A percentile compares a stretch with the other conserved stretches of the same genome.
Evolutionary conservation across 2,113 vertebrate genomes (phyloP).

Genomic region (Parotia lawesii): DNA sequence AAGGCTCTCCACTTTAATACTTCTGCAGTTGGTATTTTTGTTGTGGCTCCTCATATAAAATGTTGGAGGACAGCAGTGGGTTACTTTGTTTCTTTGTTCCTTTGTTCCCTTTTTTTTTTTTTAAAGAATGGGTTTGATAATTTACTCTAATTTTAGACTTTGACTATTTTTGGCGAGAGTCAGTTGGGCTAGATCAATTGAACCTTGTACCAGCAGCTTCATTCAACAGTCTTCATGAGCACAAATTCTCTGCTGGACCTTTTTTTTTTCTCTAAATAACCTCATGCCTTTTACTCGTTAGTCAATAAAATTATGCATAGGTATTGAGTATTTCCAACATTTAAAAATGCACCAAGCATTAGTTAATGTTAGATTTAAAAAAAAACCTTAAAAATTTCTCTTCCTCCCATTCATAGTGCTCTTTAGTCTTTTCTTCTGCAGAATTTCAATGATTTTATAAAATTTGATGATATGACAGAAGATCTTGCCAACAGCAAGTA

Average conservation of each 20-base stretch:
- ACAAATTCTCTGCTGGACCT: background rate
- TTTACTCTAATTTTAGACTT: slow-evolving; percentile 65
- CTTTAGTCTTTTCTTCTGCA: background rate
- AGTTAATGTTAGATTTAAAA: background rate
- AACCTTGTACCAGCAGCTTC: slow-evolving; percentile 33
- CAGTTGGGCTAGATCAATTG: slow-evolving; percentile 40
- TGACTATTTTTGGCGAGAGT: slow-evolving; percentile 48
- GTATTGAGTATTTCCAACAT: background rate
- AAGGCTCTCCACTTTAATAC: background rate
- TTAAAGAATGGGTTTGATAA: slow-evolving; percentile 42
- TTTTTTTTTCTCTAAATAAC: background rate
- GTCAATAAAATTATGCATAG: background rate
- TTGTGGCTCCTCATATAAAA: background rate
- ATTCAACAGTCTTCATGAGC: background rate
- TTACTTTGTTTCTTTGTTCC: slow-evolving; percentile 7
- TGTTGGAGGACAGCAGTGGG: background rate
- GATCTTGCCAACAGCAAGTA: background rate
- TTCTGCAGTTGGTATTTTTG: slow-evolving; percentile 20
- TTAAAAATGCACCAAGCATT: background rate
- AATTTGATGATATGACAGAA: background rate
- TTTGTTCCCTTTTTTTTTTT: background rate
- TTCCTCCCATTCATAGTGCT: background rate
- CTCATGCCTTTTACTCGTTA: background rate
- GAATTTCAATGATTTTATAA: background rate
- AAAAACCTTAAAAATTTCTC: background rate